Conservation (phyloP, 1,140 invertebrate species). For the Ylistrum balloti region DNA sequence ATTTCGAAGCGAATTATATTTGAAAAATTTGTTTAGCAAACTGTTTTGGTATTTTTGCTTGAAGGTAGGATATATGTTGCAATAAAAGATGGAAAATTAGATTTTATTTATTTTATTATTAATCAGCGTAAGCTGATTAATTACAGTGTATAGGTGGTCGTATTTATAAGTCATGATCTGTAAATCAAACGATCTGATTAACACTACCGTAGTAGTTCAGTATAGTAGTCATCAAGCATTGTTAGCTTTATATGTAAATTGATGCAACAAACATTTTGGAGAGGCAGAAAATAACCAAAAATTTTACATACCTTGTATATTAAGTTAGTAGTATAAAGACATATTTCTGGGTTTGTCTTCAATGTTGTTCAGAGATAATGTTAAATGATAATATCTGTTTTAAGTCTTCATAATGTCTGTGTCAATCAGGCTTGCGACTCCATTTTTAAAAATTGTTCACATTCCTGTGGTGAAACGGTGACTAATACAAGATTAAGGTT, state of each 20-base stretch:
- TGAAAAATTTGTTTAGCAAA: not conserved
- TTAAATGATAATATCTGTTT: not conserved
- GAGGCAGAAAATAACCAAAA: not conserved
- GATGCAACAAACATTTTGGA: not conserved
- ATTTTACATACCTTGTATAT: not conserved
- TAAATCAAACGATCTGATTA: slow-evolving; percentile 1
- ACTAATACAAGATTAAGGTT: not conserved
- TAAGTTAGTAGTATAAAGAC: not conserved
- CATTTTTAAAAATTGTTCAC: not conserved
- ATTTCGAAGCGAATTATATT: not conserved
- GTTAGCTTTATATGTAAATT: not conserved
- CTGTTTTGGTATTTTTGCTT: slow-evolving; percentile 5
- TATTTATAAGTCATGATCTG: not conserved
- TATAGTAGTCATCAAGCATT: not conserved
- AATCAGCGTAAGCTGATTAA: not conserved
- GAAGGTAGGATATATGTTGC: not conserved
- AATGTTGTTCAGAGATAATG: not conserved
- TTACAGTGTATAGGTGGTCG: not conserved
- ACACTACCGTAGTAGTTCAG: not conserved
- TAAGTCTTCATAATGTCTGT: not conserved
- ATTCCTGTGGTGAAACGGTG: slow-evolving; percentile 18
- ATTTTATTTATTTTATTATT: not conserved
- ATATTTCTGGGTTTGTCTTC: not conserved
- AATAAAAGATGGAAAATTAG: not conserved
- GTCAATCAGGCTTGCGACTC: not conserved